Evolutionary conservation across 1,140 invertebrate genomes (phyloP).

Genomic region (Matsumurasca onukii): DNA sequence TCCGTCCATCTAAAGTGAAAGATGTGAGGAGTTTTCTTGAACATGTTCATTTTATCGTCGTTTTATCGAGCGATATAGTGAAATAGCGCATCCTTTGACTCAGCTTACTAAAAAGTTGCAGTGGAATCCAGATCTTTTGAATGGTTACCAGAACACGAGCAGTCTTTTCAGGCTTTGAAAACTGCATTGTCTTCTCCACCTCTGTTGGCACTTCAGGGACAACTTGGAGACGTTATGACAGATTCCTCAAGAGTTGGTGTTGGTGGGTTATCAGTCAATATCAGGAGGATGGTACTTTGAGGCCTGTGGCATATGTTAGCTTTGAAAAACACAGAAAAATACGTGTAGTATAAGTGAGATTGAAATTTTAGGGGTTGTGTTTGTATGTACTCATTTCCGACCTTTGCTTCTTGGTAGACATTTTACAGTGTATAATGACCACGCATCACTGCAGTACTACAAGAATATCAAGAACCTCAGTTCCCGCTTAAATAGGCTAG

Average conservation of each 20-base stretch:
- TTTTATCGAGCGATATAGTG: neutral
- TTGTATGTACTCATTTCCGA: too few relatives aligned
- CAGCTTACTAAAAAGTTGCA: neutral
- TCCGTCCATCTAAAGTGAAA: neutral
- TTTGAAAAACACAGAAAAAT: too few relatives aligned
- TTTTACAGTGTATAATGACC: slow-evolving; percentile 1
- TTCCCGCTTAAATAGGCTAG: neutral
- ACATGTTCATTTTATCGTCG: neutral
- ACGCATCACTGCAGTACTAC: neutral
- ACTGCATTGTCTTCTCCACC: neutral
- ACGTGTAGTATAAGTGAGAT: too few relatives aligned
- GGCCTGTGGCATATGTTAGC: slow-evolving; percentile 1
- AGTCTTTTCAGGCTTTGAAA: neutral
- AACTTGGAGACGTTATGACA: neutral
- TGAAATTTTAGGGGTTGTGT: too few relatives aligned
- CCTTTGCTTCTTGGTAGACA: too few relatives aligned
- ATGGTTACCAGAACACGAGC: neutral
- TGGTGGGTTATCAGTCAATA: neutral
- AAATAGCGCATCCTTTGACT: neutral
- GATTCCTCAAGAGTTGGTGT: neutral
- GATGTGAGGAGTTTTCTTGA: neutral
- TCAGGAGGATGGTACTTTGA: neutral
- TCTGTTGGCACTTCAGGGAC: neutral
- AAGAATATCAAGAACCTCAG: slow-evolving; percentile 3
- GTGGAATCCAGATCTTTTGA: neutral